These are phyloP conservation scores for Strigops habroptila DNA, from an alignment of 2,113 vertebrate species.

Conservation along the genomic window DNA sequence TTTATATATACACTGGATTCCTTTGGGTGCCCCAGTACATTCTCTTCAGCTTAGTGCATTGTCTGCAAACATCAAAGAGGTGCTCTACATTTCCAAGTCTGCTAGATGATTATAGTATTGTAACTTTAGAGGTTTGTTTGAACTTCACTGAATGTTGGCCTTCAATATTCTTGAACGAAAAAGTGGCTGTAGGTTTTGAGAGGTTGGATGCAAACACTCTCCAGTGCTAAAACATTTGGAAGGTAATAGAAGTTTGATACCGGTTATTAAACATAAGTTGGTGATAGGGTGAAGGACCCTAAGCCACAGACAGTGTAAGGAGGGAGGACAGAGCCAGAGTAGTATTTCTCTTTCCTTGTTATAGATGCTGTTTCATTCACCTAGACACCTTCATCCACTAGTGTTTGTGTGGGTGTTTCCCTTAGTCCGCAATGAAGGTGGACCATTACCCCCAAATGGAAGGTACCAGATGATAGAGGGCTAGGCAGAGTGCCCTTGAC, in stretches of 20 bases:
- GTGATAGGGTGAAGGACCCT: neutral
- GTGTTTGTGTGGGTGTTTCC: neutral
- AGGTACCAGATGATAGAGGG: neutral
- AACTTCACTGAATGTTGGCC: neutral
- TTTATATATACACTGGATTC: neutral
- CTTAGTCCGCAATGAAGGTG: neutral
- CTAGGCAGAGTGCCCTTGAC: neutral
- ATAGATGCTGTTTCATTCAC: neutral
- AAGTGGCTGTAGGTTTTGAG: neutral
- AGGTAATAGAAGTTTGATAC: neutral
- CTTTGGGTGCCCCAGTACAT: neutral
- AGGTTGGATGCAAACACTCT: neutral
- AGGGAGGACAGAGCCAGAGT: neutral
- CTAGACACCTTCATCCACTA: neutral
- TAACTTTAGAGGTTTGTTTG: neutral
- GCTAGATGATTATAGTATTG: neutral
- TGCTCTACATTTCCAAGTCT: neutral
- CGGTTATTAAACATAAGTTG: neutral
- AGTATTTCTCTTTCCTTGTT: neutral
- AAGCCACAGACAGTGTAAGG: neutral
- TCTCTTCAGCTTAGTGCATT: neutral
- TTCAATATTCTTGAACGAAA: neutral
- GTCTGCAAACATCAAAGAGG: neutral
- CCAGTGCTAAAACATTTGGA: neutral
- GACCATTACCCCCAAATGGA: neutral